phyloP scores from a whole-genome alignment of 1,140 invertebrate species.

The Drosophila navojoa region DNA sequence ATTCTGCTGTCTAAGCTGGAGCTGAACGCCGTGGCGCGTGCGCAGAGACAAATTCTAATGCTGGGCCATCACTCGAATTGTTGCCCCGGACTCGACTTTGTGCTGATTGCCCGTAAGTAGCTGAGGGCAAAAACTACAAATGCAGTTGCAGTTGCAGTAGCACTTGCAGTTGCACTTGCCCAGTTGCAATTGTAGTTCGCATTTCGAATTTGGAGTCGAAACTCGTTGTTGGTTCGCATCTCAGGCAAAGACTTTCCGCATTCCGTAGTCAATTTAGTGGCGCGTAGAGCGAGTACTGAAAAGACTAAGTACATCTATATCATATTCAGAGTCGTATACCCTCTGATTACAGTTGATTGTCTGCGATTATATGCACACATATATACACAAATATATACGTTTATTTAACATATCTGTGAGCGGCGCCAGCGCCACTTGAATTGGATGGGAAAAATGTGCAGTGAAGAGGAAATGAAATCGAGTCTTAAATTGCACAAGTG shows the following conservation, averaged over 20 bases:
- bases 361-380: constrained; percentile 52
- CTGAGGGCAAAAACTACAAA: constrained; percentile 70
- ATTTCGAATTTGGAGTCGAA: constrained; percentile 52
- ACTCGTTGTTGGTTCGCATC: constrained; percentile 59
- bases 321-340: constrained; percentile 5
- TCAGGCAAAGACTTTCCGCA: constrained; percentile 69
- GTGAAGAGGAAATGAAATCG: too few species aligned
- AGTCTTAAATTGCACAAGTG: too few species aligned
- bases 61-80: constrained; percentile 65
- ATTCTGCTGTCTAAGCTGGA: too few species aligned
- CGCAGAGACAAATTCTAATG: constrained; percentile 74
- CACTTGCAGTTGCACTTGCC: constrained; percentile 17
- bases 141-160: constrained; percentile 5
- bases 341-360: constrained; percentile 71
- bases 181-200: constrained; percentile 23
- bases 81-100: constrained; percentile 45
- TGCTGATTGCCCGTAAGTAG: constrained; percentile 80
- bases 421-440: constrained; percentile 60
- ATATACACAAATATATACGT: constrained; percentile 1
- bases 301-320: constrained; percentile 4
- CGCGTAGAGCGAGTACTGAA: constrained; percentile 41
- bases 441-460: neutral
- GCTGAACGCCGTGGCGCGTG: neutral
- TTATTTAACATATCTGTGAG: constrained; percentile 39
- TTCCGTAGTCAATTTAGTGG: constrained; percentile 72